Percentiles rank a stretch among this genome's conserved stretches.
phyloP scores from a whole-genome alignment of 1,140 invertebrate species.

The Sarcophaga bullata region DNA sequence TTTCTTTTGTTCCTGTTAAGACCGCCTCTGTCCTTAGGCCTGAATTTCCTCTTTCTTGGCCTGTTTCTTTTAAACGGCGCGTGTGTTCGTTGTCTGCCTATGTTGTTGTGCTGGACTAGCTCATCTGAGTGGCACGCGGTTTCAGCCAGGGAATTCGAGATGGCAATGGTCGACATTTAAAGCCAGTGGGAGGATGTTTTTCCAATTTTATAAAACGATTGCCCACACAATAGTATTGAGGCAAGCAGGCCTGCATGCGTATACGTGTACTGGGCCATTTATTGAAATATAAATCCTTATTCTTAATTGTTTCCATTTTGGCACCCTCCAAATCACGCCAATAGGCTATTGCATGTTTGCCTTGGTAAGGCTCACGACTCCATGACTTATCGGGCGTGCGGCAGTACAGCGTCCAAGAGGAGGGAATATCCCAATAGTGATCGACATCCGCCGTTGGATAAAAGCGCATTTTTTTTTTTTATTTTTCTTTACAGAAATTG shows the following conservation, averaged over 20 bases:
- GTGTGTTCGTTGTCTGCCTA: no score
- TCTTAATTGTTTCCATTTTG: neutral
- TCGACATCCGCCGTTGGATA: neutral
- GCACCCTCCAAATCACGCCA: constrained; percentile 41
- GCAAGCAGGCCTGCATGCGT: constrained; percentile 22
- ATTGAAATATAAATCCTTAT: constrained; percentile 41
- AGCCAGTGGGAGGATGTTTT: constrained; percentile 14
- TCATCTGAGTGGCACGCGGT: no score
- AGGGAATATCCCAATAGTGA: neutral
- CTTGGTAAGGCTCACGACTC: neutral
- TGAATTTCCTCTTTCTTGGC: no score
- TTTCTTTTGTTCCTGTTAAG: no score
- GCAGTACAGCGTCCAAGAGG: neutral
- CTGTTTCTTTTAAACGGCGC: no score
- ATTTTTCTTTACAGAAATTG: no score
- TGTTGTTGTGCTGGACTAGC: no score
- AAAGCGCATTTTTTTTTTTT: constrained; percentile 12
- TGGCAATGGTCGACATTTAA: constrained; percentile 39
- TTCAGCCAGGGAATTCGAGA: constrained; percentile 31
- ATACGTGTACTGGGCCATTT: constrained; percentile 38
- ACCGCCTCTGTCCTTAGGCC: no score
- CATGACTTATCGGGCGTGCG: constrained; percentile 9
- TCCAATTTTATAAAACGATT: constrained; percentile 42
- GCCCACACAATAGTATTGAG: constrained; percentile 36
- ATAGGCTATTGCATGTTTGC: neutral